phyloP scores from a whole-genome alignment of 35 echinoderm and acorn worm species.

The Amphiura filiformis region DNA sequence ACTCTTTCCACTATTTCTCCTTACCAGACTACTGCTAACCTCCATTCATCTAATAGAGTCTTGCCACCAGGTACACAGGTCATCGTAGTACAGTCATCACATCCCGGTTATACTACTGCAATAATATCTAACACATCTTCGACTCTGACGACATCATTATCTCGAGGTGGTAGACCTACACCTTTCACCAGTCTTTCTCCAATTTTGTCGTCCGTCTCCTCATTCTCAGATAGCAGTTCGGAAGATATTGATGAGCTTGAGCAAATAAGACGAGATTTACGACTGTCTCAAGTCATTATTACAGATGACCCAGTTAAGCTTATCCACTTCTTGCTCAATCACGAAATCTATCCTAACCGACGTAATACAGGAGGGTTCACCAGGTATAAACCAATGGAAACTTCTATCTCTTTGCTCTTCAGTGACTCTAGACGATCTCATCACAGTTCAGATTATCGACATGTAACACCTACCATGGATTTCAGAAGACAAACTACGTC shows the following conservation, averaged over 20 bases:
- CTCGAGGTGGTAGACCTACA: background rate
- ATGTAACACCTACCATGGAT: background rate
- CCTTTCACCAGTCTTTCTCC: background rate
- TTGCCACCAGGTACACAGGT: slow-evolving; percentile 42
- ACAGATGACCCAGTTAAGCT: slow-evolving; percentile 43
- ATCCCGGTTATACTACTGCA: slow-evolving; percentile 38
- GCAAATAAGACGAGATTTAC: slow-evolving; percentile 38
- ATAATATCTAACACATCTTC: slow-evolving; percentile 20
- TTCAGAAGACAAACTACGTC: background rate
- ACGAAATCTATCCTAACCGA: background rate
- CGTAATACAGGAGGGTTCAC: background rate
- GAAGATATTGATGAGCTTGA: slow-evolving; percentile 37
- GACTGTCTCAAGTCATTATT: slow-evolving; percentile 40
- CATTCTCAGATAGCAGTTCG: slow-evolving; percentile 21
- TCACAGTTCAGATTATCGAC: background rate
- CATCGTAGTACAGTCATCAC: slow-evolving; percentile 38
- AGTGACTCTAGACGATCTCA: background rate
- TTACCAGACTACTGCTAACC: background rate
- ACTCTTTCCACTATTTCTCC: background rate
- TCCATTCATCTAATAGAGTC: background rate
- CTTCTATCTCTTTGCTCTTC: background rate
- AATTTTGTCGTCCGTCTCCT: background rate
- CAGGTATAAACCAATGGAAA: background rate
- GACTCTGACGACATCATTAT: background rate
- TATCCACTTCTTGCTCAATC: slow-evolving; percentile 32